Evolutionary conservation across 92 coral and sea anemone genomes (phyloP).

Genomic region (Epizoanthus stellaris): DNA sequence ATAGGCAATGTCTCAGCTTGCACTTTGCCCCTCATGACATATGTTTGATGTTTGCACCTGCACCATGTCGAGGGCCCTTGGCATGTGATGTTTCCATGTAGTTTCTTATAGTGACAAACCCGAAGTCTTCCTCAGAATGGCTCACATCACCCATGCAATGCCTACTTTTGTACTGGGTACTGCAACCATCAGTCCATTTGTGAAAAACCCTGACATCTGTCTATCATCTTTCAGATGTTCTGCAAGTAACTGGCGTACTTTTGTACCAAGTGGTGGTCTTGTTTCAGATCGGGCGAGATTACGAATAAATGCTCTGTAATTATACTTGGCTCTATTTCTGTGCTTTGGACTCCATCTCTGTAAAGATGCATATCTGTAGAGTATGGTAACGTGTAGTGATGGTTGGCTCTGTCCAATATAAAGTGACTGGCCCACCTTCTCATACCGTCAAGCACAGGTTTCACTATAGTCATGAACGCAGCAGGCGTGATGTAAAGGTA

Average conservation of each 20-base stretch:
- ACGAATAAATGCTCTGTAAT: conserved; percentile 55
- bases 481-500: conserved; percentile 50
- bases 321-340: conserved; percentile 7
- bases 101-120: conserved; percentile 4
- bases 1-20: no score
- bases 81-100: conserved; percentile 51
- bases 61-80: conserved; percentile 49
- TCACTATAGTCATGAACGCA: conserved; percentile 56
- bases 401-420: conserved; percentile 49
- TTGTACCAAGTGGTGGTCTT: conserved; percentile 61
- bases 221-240: conserved; percentile 37
- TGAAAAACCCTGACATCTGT: conserved; percentile 40
- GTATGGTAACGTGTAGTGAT: conserved; percentile 60
- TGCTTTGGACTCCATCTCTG: conserved; percentile 48
- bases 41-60: conserved; percentile 42
- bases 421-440: conserved; percentile 39
- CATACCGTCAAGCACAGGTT: conserved; percentile 52
- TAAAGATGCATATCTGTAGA: conserved; percentile 49
- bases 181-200: conserved; percentile 58
- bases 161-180: conserved; percentile 63
- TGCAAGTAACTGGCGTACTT: conserved; percentile 1
- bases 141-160: conserved; percentile 51
- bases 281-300: conserved; percentile 41
- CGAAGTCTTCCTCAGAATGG: conserved; percentile 8
- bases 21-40: conserved; percentile 11